Evolutionary conservation across 2,113 vertebrate species (phyloP).

Genomic region (Dunckerocampus dactyliophorus): DNA sequence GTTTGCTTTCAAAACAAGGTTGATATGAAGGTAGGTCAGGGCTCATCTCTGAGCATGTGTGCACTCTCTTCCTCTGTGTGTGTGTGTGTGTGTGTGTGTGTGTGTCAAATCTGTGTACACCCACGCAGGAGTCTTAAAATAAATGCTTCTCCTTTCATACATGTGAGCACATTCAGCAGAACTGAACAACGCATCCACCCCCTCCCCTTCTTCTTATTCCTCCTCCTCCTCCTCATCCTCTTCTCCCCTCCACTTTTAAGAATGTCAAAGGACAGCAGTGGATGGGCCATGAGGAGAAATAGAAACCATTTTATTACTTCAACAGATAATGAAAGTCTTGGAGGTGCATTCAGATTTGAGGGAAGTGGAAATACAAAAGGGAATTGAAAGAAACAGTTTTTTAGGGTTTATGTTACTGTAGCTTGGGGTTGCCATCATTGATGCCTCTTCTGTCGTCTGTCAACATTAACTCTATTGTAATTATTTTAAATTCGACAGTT

Average conservation of each 20-base stretch:
- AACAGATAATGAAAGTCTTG: not conserved
- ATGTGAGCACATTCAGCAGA: constrained; percentile 66
- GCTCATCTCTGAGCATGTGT: constrained; percentile 34
- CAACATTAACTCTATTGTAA: not conserved
- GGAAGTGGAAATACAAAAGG: constrained; percentile 11
- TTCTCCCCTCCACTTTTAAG: constrained; percentile 29
- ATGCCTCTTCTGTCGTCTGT: not conserved
- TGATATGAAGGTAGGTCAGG: constrained; percentile 62
- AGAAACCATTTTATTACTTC: not conserved
- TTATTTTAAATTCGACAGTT: not conserved
- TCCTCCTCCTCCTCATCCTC: constrained; percentile 36
- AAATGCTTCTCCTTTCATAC: constrained; percentile 68
- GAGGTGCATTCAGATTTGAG: constrained; percentile 1
- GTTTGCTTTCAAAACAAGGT: constrained; percentile 54
- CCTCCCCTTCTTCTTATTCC: constrained; percentile 41
- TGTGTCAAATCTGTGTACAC: constrained; percentile 57
- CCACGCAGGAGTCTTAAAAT: constrained; percentile 64
- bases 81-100: constrained; percentile 21
- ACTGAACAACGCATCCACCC: constrained; percentile 53
- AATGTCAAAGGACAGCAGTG: constrained; percentile 21
- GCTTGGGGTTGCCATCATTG: not conserved
- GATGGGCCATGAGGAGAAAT: constrained; percentile 16
- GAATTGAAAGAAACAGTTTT: constrained; percentile 5
- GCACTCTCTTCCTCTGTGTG: constrained; percentile 16
- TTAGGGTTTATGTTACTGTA: not conserved